Conservation (phyloP, 2,888 invertebrate species). For the Sinotaia quadrata region DNA sequence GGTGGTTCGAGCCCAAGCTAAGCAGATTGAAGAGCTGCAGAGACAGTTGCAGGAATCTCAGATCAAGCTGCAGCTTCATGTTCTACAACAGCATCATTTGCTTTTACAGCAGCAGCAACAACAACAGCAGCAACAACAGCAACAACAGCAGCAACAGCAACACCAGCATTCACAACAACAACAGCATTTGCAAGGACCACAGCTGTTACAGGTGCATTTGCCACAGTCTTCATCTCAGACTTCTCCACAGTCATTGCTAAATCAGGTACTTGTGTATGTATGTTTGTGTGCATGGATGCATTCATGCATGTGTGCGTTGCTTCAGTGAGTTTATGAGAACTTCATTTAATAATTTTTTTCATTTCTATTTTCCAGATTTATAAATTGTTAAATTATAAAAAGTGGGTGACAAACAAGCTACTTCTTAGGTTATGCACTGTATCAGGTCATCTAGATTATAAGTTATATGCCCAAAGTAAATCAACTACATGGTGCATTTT, state of each 20-base stretch:
- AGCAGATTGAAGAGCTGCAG: slow-evolving; percentile 90
- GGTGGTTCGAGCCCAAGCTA: slow-evolving; percentile 80
- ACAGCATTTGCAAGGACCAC: slow-evolving; percentile 35
- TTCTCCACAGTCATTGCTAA: slow-evolving; percentile 74
- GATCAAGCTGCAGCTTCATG: slow-evolving; percentile 50
- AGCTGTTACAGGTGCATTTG: slow-evolving; percentile 49
- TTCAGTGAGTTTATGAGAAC: not conserved
- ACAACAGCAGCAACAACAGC: slow-evolving; percentile 43
- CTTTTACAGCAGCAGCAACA: slow-evolving; percentile 50
- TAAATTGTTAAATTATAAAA: too few species aligned
- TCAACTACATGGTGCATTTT: too few species aligned
- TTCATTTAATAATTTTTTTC: too few species aligned
- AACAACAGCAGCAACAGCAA: slow-evolving; percentile 39
- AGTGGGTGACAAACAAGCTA: too few species aligned
- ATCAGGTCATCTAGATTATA: too few species aligned
- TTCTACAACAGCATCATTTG: slow-evolving; percentile 51
- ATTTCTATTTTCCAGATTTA: too few species aligned
- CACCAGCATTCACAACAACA: slow-evolving; percentile 78
- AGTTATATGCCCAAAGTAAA: too few species aligned
- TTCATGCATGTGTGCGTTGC: not conserved
- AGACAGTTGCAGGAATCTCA: slow-evolving; percentile 74
- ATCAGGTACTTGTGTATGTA: slow-evolving; percentile 27
- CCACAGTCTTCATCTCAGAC: slow-evolving; percentile 74
- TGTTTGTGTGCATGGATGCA: not conserved
- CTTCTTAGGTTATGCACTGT: too few species aligned